phyloP scores from a whole-genome alignment of 2,113 vertebrate genomes.

The Cephalopholis sonnerati region DNA sequence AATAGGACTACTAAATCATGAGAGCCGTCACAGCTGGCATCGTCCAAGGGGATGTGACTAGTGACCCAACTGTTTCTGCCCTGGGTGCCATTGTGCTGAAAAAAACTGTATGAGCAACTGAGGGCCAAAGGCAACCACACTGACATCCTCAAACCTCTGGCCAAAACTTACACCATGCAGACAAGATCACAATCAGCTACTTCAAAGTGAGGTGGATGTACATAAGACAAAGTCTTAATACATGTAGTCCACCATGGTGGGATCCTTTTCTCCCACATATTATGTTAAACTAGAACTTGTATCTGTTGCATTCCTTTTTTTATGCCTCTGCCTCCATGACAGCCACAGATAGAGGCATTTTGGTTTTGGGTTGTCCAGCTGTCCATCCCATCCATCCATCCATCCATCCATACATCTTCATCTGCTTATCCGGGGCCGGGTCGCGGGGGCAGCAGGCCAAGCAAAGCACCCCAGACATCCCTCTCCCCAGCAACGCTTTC shows the following conservation, averaged over 20 bases:
- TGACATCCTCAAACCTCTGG: conserved; percentile 87
- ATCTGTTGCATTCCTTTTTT: too few species aligned
- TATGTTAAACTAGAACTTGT: too few species aligned
- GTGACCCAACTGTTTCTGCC: conserved; percentile 84
- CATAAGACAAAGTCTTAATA: neutral
- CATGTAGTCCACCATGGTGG: neutral
- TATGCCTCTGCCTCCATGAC: too few species aligned
- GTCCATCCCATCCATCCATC: too few species aligned
- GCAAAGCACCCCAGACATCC: too few species aligned
- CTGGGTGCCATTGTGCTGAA: conserved; percentile 89
- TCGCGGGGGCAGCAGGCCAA: too few species aligned
- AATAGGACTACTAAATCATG: too few species aligned
- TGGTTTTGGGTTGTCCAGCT: too few species aligned
- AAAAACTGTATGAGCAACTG: conserved; percentile 89
- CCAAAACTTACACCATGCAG: conserved; percentile 87
- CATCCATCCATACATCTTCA: too few species aligned
- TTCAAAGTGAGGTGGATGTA: conserved; percentile 85
- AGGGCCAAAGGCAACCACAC: conserved; percentile 89
- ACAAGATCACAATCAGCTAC: conserved; percentile 90
- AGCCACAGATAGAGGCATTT: too few species aligned
- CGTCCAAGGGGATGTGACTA: conserved; percentile 78
- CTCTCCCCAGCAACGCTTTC: too few species aligned
- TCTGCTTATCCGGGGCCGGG: too few species aligned
- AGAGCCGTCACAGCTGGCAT: conserved; percentile 79
- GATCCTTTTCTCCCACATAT: neutral